These are phyloP conservation scores for Hesperia comma DNA, from an alignment of 2,888 invertebrate species.

Conservation along the genomic window DNA sequence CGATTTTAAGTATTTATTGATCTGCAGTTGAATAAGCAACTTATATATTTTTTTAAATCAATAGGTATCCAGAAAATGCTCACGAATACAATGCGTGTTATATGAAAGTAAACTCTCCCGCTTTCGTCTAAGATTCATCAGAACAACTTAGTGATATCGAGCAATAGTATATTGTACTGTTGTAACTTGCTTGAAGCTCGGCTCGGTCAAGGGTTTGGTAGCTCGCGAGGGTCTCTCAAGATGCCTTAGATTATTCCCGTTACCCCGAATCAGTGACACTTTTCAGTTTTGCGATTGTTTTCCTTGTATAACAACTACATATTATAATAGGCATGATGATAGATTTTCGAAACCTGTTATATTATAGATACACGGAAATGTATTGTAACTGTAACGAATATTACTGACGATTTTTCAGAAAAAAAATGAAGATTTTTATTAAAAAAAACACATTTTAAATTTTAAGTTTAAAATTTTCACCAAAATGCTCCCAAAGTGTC, in stretches of 20 bases:
- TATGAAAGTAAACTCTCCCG: neutral
- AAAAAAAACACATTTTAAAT: no score
- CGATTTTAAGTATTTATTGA: no score
- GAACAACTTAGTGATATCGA: slow-evolving; percentile 1
- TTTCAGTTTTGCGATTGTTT: neutral
- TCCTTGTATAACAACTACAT: neutral
- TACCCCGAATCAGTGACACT: slow-evolving; percentile 13
- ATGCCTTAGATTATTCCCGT: slow-evolving; percentile 21
- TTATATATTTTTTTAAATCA: no score
- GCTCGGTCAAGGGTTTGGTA: slow-evolving; percentile 9
- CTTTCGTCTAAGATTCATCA: neutral
- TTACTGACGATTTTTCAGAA: no score
- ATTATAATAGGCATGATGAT: no score
- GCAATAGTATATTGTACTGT: neutral
- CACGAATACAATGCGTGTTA: neutral
- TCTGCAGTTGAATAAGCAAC: no score
- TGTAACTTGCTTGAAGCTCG: slow-evolving; percentile 6
- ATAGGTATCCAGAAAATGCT: neutral
- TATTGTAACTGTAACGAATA: no score
- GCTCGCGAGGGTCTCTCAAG: slow-evolving; percentile 3
- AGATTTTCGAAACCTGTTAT: no score
- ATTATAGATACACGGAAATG: no score
- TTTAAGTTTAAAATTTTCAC: no score
- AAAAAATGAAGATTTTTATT: no score
- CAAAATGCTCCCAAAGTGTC: no score